Percentiles rank a stretch among this genome's conserved stretches.
Evolutionary conservation across 2,888 invertebrate species (phyloP).

Genomic region (Cheilosia impressa): DNA sequence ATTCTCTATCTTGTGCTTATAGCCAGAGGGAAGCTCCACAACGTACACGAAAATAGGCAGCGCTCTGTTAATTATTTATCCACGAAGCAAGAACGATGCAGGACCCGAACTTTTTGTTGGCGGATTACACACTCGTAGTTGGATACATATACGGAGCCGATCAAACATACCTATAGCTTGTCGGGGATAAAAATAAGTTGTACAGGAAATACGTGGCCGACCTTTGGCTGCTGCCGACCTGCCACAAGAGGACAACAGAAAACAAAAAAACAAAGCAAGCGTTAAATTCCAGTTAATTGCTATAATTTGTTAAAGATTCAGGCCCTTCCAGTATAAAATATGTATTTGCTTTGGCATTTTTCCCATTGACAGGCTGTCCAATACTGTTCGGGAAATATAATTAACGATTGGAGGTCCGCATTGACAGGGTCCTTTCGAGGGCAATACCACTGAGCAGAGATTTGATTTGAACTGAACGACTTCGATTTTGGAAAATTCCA

Average conservation of each 20-base stretch:
- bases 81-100: neutral
- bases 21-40: neutral
- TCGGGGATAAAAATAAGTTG: slow-evolving; percentile 33
- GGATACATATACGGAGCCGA: neutral
- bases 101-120: slow-evolving; percentile 14
- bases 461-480: slow-evolving; percentile 35
- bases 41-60: slow-evolving; percentile 37
- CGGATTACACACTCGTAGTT: slow-evolving; percentile 20
- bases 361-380: slow-evolving; percentile 25
- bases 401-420: slow-evolving; percentile 29
- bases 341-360: slow-evolving; percentile 54
- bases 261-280: slow-evolving; percentile 27
- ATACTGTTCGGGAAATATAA: slow-evolving; percentile 56
- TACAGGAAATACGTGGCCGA: slow-evolving; percentile 49
- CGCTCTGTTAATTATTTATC: slow-evolving; percentile 61
- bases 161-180: neutral
- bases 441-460: neutral
- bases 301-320: slow-evolving; percentile 64
- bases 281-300: slow-evolving; percentile 60
- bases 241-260: slow-evolving; percentile 12
- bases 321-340: neutral
- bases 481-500: slow-evolving; percentile 23
- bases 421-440: neutral
- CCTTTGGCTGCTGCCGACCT: slow-evolving; percentile 29
- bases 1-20: slow-evolving; percentile 20